Evolutionary conservation across 2,888 invertebrate genomes (phyloP).

Genomic region (Brenthis ino): DNA sequence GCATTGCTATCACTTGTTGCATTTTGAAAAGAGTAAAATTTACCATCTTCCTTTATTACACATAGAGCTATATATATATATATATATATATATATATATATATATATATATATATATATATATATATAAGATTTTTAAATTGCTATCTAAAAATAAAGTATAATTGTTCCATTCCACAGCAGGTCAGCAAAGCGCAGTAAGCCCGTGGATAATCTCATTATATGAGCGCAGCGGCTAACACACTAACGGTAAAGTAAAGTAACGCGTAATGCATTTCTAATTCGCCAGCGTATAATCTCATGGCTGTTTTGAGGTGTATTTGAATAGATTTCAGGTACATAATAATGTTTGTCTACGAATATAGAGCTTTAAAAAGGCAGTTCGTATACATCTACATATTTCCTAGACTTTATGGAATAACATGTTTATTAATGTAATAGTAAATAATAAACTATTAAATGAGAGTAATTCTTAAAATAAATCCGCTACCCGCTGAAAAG

Average conservation of each 20-base stretch:
- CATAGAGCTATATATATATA: neutral
- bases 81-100: neutral
- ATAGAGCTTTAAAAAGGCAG: neutral
- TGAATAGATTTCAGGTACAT: neutral
- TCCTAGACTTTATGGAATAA: too few relatives aligned
- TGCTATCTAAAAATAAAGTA: neutral
- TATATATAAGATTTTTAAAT: neutral
- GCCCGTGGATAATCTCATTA: constrained; percentile 13
- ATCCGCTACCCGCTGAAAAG: too few relatives aligned
- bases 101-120: neutral
- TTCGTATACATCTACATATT: neutral
- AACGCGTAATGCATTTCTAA: constrained; percentile 23
- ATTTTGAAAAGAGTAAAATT: too few relatives aligned
- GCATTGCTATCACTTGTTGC: too few relatives aligned
- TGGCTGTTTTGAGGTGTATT: neutral
- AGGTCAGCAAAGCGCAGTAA: constrained; percentile 9
- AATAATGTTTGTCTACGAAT: neutral
- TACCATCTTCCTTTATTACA: too few relatives aligned
- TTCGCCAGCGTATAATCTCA: neutral
- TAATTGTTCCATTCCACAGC: neutral
- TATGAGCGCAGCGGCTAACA: constrained; percentile 5
- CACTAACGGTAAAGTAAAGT: constrained; percentile 1
- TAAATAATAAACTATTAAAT: too few relatives aligned
- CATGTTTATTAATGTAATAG: too few relatives aligned
- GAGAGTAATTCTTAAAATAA: too few relatives aligned